Evolutionary conservation across 2,113 vertebrate species (phyloP).

Genomic region (Psophia crepitans): DNA sequence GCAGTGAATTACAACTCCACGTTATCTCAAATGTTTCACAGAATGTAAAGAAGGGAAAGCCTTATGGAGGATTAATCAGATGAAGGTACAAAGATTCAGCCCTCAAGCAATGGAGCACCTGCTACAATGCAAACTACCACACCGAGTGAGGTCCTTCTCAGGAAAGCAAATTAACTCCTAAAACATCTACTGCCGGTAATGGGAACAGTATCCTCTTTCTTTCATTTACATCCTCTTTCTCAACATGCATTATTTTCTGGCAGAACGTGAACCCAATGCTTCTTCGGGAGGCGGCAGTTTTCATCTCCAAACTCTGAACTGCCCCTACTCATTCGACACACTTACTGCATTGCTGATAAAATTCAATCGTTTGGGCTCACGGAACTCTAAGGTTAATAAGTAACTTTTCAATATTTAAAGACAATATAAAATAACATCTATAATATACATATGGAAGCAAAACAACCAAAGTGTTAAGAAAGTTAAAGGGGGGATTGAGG

Average conservation of each 20-base stretch:
- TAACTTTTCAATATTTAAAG: background rate
- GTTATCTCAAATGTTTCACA: background rate
- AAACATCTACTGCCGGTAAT: background rate
- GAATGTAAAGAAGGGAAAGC: background rate
- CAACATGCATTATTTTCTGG: background rate
- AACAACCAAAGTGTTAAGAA: background rate
- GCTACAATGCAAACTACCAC: background rate
- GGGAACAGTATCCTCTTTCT: background rate
- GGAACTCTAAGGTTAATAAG: background rate
- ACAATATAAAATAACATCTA: background rate
- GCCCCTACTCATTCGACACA: background rate
- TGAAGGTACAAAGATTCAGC: background rate
- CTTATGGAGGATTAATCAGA: background rate
- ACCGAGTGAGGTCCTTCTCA: background rate
- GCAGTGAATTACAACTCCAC: background rate
- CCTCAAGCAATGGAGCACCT: background rate
- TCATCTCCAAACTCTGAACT: background rate
- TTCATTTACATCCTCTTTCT: background rate
- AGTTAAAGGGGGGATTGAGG: background rate
- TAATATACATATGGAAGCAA: background rate
- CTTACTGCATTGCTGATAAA: background rate
- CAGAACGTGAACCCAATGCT: background rate
- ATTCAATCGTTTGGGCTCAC: background rate
- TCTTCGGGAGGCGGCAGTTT: background rate
- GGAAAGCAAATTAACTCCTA: background rate